Percentiles rank a stretch among this genome's conserved stretches.
phyloP scores from a whole-genome alignment of 2,113 vertebrate genomes.

The Gasterosteus aculeatus region DNA sequence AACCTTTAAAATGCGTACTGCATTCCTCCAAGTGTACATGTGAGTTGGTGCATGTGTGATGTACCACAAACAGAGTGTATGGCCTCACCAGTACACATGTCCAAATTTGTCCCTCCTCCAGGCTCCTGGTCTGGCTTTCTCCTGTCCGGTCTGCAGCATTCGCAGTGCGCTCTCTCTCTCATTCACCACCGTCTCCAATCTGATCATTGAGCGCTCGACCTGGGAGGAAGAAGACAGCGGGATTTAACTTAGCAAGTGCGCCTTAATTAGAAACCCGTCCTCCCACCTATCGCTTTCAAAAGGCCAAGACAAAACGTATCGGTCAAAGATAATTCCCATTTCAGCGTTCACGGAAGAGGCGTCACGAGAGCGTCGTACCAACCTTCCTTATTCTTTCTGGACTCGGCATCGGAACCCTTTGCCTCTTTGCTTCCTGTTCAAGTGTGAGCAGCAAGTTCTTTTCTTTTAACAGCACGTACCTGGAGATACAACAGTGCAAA shows the following conservation, averaged over 20 bases:
- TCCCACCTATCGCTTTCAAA: not conserved
- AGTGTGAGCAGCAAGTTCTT: conserved; percentile 95
- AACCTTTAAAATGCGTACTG: not conserved
- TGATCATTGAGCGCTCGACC: conserved; percentile 89
- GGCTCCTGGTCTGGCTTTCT: conserved; percentile 87
- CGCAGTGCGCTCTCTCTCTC: conserved; percentile 91
- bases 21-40: not conserved
- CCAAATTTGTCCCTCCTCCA: conserved; percentile 91
- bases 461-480: conserved; percentile 97
- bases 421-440: conserved; percentile 91
- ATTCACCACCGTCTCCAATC: conserved; percentile 87
- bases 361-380: conserved; percentile 14
- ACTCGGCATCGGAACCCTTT: conserved; percentile 89
- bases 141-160: conserved; percentile 93
- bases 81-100: conserved; percentile 85
- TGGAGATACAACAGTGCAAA: conserved; percentile 57
- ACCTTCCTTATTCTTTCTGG: conserved; percentile 94
- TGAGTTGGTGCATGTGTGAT: not conserved
- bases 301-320: not conserved
- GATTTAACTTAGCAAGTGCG: not conserved
- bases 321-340: not conserved
- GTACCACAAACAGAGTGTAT: not conserved
- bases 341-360: not conserved
- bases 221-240: conserved; percentile 53
- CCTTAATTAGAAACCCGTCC: not conserved